Percentiles rank a stretch among this genome's conserved stretches.
Conservation (phyloP, 2,888 invertebrate species). For the Rhagonycha fulva region DNA sequence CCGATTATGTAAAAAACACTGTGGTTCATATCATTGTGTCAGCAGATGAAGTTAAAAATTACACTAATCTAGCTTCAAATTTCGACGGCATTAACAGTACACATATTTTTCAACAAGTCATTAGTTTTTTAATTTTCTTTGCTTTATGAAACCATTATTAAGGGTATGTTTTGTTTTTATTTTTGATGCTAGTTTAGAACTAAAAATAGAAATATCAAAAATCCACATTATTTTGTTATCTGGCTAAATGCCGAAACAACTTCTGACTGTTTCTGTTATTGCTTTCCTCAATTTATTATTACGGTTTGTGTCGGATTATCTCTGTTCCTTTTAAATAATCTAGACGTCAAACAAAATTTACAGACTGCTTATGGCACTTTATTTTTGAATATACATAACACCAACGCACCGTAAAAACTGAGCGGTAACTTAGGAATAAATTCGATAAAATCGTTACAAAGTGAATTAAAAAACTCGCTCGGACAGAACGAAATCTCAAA, state of each 20-base stretch:
- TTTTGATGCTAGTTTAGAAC: neutral
- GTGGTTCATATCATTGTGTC: conserved; percentile 23
- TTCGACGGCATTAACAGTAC: neutral
- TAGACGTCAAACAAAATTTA: neutral
- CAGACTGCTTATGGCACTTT: neutral
- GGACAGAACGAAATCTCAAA: no score
- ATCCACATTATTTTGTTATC: conserved; percentile 15
- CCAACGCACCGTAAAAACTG: neutral
- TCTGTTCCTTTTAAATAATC: conserved; percentile 7
- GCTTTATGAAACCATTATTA: neutral
- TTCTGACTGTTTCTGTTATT: conserved; percentile 23
- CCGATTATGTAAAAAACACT: conserved; percentile 35
- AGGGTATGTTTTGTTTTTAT: neutral
- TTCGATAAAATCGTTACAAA: no score
- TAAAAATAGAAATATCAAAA: conserved; percentile 12
- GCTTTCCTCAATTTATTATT: conserved; percentile 21
- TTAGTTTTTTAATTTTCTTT: neutral
- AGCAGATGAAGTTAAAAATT: conserved; percentile 22
- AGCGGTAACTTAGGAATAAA: no score
- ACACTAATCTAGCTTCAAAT: conserved; percentile 29
- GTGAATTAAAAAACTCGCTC: no score
- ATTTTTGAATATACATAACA: neutral
- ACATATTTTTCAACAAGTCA: neutral
- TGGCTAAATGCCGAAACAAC: conserved; percentile 26
- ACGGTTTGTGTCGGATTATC: conserved; percentile 13